Evolutionary conservation across 2,113 vertebrate species (phyloP).

Genomic region (Salvelinus alpinus): DNA sequence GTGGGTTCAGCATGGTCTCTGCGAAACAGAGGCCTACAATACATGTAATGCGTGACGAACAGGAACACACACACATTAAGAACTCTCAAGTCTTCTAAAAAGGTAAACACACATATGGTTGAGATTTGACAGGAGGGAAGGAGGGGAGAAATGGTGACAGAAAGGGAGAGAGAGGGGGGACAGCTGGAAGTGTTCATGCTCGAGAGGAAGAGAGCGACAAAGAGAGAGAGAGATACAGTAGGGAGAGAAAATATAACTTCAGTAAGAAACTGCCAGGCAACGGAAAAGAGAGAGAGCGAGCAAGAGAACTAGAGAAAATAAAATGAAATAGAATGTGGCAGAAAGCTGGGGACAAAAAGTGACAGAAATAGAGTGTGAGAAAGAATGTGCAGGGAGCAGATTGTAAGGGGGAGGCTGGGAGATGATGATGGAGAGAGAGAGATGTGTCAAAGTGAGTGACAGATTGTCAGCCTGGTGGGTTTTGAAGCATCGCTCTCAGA

Average conservation of each 20-base stretch:
- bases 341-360: slow-evolving; percentile 7
- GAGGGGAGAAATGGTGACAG: slow-evolving; percentile 20
- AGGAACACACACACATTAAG: slow-evolving; percentile 18
- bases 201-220: not conserved
- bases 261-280: slow-evolving; percentile 31
- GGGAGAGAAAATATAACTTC: slow-evolving; percentile 50
- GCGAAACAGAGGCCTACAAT: slow-evolving; percentile 60
- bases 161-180: slow-evolving; percentile 22
- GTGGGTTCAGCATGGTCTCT: slow-evolving; percentile 41
- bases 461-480: slow-evolving; percentile 55
- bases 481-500: slow-evolving; percentile 48
- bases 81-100: slow-evolving; percentile 57
- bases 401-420: slow-evolving; percentile 4
- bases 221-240: slow-evolving; percentile 18
- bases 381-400: slow-evolving; percentile 26
- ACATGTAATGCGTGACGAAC: slow-evolving; percentile 43
- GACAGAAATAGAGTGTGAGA: slow-evolving; percentile 17
- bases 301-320: slow-evolving; percentile 12
- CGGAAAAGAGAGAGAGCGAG: slow-evolving; percentile 21
- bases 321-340: slow-evolving; percentile 8
- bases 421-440: slow-evolving; percentile 12
- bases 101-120: slow-evolving; percentile 69
- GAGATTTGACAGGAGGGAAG: slow-evolving; percentile 32
- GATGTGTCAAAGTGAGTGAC: slow-evolving; percentile 55
- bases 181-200: slow-evolving; percentile 2